These are phyloP conservation scores for Entomobrya multifasciata DNA, from an alignment of 2,888 invertebrate genomes.

Conservation along the genomic window DNA sequence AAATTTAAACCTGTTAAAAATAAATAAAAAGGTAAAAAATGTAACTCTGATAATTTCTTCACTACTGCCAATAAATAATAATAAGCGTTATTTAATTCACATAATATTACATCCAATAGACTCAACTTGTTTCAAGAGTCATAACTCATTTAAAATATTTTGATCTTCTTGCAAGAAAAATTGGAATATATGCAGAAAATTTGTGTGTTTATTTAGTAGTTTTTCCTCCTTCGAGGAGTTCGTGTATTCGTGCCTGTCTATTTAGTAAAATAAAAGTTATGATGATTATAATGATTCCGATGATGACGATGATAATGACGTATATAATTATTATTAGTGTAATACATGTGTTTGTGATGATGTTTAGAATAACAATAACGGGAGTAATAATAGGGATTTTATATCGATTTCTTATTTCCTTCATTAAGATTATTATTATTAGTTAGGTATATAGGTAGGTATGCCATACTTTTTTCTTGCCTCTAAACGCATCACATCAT, in stretches of 20 bases:
- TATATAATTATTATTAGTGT: conserved; percentile 56
- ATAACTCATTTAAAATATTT: conserved; percentile 62
- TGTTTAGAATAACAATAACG: conserved; percentile 60
- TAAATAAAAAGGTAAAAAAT: conserved; percentile 15
- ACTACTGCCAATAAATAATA: conserved; percentile 37
- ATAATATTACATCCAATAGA: not conserved
- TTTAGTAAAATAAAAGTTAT: conserved; percentile 68
- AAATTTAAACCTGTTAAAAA: conserved; percentile 64
- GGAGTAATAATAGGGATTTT: conserved; percentile 55
- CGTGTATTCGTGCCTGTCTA: conserved; percentile 70
- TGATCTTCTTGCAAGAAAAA: not conserved
- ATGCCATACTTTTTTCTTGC: conserved; percentile 18
- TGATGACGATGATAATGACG: conserved; percentile 65
- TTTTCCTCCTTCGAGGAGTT: conserved; percentile 59
- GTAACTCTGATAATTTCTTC: conserved; percentile 33
- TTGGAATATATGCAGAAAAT: not conserved
- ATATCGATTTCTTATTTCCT: conserved; percentile 67
- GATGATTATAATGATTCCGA: conserved; percentile 68
- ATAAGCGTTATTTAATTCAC: not conserved
- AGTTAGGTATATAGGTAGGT: not conserved
- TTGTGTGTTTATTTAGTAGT: conserved; percentile 5
- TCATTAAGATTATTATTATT: conserved; percentile 58
- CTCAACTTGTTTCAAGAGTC: conserved; percentile 58
- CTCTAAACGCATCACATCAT: not conserved
- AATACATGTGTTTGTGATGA: conserved; percentile 52